These are phyloP conservation scores for Seira sanloemensis DNA, from an alignment of 2,888 invertebrate species.

Conservation along the genomic window DNA sequence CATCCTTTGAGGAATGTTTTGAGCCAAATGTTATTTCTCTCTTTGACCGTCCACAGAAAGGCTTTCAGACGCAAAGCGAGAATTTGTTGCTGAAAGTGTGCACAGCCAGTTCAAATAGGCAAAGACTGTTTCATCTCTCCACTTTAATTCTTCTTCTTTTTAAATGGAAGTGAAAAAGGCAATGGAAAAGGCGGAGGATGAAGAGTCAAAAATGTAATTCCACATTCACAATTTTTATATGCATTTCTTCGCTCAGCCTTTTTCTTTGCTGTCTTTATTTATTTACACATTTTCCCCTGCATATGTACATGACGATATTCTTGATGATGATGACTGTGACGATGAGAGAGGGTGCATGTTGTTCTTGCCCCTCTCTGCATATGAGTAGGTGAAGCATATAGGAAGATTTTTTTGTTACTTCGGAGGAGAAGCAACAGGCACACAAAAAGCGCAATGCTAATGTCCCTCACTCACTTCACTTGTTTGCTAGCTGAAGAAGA, in stretches of 20 bases:
- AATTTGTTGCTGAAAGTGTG: no score
- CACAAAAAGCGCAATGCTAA: not conserved
- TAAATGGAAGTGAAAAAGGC: not conserved
- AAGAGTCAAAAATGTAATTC: not conserved
- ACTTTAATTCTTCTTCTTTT: not conserved
- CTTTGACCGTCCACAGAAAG: no score
- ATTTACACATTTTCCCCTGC: not conserved
- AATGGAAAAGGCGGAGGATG: not conserved
- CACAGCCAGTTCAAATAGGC: no score
- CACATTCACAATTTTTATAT: not conserved
- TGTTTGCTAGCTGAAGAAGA: not conserved
- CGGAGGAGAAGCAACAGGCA: constrained; percentile 12
- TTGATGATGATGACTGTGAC: not conserved
- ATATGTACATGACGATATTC: not conserved
- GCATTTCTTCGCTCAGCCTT: not conserved
- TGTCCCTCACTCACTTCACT: constrained; percentile 2
- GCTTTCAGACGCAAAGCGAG: no score
- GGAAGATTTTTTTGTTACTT: not conserved
- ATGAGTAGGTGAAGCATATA: not conserved
- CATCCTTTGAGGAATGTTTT: no score
- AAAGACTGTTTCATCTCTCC: not conserved
- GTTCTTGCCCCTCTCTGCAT: not conserved
- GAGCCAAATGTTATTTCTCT: no score
- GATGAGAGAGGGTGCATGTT: not conserved
- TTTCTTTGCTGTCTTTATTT: not conserved